Base-by-base conservation (phyloP, 2,888 invertebrate species). In the Merodon equestris region DNA sequence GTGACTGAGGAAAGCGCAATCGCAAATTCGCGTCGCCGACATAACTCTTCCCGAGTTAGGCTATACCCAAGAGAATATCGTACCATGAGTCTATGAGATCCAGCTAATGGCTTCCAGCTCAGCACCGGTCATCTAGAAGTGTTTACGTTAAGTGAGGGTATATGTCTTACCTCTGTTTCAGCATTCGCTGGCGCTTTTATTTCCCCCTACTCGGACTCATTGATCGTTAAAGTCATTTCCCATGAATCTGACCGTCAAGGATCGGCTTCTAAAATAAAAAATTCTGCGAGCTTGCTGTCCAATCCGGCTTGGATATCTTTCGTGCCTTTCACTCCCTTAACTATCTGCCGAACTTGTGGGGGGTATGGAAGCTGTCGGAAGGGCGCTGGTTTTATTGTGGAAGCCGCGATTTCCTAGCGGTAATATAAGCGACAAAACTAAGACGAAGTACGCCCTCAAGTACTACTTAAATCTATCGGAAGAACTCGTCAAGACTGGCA, bases 1-100 rank as follows among this genome's bases (percentile, higher is more conserved):
- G 97, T 99, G 13, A 99, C 99, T 0, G 99, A 99, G 90, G 98
- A 99, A 90, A 96, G 99, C 99, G 0, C 98, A 99, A 88, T 96
- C 98, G 0, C 99, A 99, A 90, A 97, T 99, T 84, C 92, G 95
- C 34, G 92, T 99, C 4, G 96, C 98, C 0, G 99, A 99, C 0
- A 94, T 97, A 91, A 96, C 97, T 0, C 90, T 99, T 14, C 94
- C 95, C 0, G 98, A 99, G 86, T 87, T 99, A 82, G 96, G 96
- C 0, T 92, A 99, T 83, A 93, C 92, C 0, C 99, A 99, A 86
- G 96, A 98, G 18, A 93, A 94, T 15, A 97, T 99, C 61, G 84
- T 90, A n/a, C 90, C 94, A 0, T 92, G 93, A 83, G 94, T 98
- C 1, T 97, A 92, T 89, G 97, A 89, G 99, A 99, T 88, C 99